Conservation (phyloP, 2,888 invertebrate genomes). For the Lepidocyrtinus sp. region DNA sequence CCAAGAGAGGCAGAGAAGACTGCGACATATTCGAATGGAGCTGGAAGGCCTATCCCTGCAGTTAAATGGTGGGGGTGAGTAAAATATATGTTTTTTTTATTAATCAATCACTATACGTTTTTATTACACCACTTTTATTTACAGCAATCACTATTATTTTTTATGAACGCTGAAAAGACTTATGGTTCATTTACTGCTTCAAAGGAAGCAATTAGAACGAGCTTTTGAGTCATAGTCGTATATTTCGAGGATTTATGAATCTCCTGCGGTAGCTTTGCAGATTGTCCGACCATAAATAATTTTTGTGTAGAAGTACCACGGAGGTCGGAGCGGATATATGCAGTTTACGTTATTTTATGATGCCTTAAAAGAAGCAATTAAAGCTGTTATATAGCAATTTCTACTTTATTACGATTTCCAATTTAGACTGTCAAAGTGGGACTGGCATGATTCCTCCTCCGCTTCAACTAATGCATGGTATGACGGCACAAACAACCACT, state of each 20-base stretch:
- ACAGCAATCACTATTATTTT: background rate
- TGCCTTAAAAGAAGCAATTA: conserved; percentile 42
- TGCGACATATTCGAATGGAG: conserved; percentile 60
- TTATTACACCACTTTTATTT: background rate
- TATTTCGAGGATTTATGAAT: background rate
- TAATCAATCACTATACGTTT: background rate
- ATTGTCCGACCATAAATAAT: background rate
- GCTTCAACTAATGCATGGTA: too few species aligned
- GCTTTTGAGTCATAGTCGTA: background rate
- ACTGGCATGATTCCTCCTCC: conserved; percentile 23
- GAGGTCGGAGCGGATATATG: too few species aligned
- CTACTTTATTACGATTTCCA: conserved; percentile 53
- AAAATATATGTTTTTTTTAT: background rate
- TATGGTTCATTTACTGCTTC: background rate
- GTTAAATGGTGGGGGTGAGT: conserved; percentile 21
- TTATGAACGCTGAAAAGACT: background rate
- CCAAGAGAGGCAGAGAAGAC: conserved; percentile 51
- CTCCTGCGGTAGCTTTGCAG: background rate
- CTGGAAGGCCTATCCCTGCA: conserved; percentile 60
- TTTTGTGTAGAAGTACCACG: background rate
- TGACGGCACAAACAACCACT: too few species aligned
- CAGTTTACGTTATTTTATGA: too few species aligned
- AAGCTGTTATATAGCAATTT: conserved; percentile 47
- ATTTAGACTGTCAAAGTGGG: conserved; percentile 38
- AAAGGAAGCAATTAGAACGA: background rate